phyloP scores from a whole-genome alignment of 2,888 invertebrate species.

The Andrena bicolor region DNA sequence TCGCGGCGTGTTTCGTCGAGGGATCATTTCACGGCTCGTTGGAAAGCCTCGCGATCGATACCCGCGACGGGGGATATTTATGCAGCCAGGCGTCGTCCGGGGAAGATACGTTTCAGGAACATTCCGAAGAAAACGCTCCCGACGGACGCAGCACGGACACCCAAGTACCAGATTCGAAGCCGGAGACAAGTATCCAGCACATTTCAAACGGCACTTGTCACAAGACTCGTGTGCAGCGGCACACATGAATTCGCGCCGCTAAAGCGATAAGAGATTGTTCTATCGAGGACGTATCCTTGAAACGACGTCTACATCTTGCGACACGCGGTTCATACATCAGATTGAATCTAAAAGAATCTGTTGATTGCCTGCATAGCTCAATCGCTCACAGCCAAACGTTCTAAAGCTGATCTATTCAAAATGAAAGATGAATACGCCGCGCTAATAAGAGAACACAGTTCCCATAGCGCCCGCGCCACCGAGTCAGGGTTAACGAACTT shows the following conservation, averaged over 20 bases:
- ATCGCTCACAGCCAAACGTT: constrained; percentile 5
- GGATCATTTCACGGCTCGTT: constrained; percentile 59
- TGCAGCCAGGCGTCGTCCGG: constrained; percentile 9
- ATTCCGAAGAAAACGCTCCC: background rate
- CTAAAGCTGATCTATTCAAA: constrained; percentile 6
- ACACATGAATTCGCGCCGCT: too few relatives aligned
- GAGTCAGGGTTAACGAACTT: constrained; percentile 15
- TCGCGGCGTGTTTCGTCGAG: constrained; percentile 53
- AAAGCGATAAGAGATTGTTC: too few relatives aligned
- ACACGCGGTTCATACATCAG: background rate
- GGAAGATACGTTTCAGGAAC: constrained; percentile 10
- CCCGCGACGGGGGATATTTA: constrained; percentile 25
- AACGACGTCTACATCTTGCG: too few relatives aligned
- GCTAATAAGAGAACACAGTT: constrained; percentile 13
- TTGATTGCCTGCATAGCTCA: background rate
- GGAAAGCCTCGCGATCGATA: constrained; percentile 15
- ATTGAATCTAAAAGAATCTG: too few relatives aligned
- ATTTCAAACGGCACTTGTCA: too few relatives aligned
- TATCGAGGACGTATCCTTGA: too few relatives aligned
- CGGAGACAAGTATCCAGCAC: too few relatives aligned
- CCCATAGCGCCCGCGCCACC: constrained; percentile 9
- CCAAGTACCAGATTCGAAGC: too few relatives aligned
- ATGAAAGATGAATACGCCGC: constrained; percentile 21
- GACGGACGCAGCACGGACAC: background rate
- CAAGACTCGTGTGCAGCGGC: too few relatives aligned